These are phyloP conservation scores for Poecile montanus DNA, from an alignment of 2,797 vertebrate genomes.

Conservation along the genomic window DNA sequence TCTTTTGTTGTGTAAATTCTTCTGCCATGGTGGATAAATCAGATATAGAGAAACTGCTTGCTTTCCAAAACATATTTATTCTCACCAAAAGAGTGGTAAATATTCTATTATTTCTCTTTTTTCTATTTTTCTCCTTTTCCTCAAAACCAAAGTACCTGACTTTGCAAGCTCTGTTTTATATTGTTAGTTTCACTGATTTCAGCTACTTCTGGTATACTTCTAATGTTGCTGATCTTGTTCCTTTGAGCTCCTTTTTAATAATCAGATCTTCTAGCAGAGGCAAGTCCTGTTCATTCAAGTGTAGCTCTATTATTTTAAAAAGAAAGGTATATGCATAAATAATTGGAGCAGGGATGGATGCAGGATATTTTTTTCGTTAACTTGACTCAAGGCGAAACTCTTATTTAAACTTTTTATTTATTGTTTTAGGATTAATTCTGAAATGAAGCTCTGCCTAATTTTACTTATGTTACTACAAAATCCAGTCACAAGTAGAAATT, in stretches of 20 bases:
- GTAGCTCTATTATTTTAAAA: neutral
- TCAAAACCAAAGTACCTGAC: neutral
- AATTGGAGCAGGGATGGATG: neutral
- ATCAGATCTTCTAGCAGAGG: neutral
- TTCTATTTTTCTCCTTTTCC: neutral
- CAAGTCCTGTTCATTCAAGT: neutral
- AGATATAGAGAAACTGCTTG: neutral
- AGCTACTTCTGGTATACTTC: neutral
- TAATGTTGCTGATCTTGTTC: neutral
- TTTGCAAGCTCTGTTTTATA: neutral
- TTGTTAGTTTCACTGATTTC: neutral
- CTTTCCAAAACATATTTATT: neutral
- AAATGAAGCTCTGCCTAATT: neutral
- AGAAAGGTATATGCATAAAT: neutral
- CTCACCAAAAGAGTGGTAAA: neutral
- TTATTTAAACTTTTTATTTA: neutral
- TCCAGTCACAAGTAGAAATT: neutral
- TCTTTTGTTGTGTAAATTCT: constrained; percentile 51
- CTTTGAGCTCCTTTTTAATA: neutral
- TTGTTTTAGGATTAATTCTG: neutral
- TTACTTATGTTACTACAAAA: neutral
- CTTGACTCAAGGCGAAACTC: neutral
- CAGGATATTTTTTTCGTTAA: neutral
- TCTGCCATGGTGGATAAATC: neutral
- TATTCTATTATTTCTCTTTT: neutral